Percentiles rank a stretch among this genome's conserved stretches.
phyloP scores from a whole-genome alignment of 2,888 invertebrate species.

The Drosophila tanythrix region DNA sequence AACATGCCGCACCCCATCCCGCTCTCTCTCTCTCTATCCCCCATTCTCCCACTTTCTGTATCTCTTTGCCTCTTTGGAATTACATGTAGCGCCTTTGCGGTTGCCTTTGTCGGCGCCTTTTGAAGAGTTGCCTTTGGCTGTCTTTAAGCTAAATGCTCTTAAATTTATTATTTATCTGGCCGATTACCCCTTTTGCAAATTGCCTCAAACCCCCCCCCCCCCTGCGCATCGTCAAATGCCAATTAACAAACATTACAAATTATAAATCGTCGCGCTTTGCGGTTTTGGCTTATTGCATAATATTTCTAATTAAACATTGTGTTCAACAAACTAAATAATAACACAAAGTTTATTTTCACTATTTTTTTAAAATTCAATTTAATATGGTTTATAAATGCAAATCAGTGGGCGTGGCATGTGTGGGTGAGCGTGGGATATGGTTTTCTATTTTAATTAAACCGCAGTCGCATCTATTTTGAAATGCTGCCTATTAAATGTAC shows the following conservation, averaged over 20 bases:
- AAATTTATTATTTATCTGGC: conserved; percentile 3
- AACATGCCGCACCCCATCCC: not conserved
- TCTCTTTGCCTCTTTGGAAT: conserved; percentile 17
- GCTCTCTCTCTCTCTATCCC: not conserved
- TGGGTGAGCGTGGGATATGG: conserved; percentile 7
- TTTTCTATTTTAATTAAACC: conserved; percentile 62
- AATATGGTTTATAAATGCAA: conserved; percentile 44
- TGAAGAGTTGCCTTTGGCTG: not conserved
- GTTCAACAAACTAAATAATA: conserved; percentile 31
- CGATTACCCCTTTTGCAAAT: not conserved
- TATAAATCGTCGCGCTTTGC: conserved; percentile 56
- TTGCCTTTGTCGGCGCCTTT: conserved; percentile 25
- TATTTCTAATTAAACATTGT: conserved; percentile 64
- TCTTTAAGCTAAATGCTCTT: not conserved
- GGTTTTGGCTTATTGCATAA: conserved; percentile 48
- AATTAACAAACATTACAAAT: conserved; percentile 65
- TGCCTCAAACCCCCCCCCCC: not conserved
- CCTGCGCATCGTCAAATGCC: conserved; percentile 6
- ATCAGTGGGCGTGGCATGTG: conserved; percentile 38
- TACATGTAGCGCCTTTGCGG: conserved; percentile 43
- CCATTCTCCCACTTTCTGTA: not conserved
- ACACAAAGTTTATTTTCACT: not conserved
- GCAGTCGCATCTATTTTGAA: conserved; percentile 42
- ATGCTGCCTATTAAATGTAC: not conserved
- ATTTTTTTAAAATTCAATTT: conserved; percentile 1